These are phyloP conservation scores for Thamnophis elegans DNA, from an alignment of 2,797 vertebrate species.

Conservation along the genomic window DNA sequence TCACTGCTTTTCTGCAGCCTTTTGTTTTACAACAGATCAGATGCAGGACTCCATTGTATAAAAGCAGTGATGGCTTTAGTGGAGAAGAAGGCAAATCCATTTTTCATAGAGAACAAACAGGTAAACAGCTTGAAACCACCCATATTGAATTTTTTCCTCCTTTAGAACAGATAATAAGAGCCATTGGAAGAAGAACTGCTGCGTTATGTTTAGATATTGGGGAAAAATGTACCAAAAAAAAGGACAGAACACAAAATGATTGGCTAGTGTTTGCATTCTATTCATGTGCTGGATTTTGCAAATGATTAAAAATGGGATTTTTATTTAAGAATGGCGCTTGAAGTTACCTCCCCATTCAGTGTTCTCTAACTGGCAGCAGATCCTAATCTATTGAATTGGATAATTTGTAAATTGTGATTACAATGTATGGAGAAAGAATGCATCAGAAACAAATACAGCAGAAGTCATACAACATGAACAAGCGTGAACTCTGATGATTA, in stretches of 20 bases:
- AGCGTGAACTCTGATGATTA: background rate
- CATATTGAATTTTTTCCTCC: conserved; percentile 37
- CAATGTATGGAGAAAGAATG: background rate
- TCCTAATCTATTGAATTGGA: background rate
- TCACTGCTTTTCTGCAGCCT: conserved; percentile 57
- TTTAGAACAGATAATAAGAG: conserved; percentile 48
- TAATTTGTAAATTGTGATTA: background rate
- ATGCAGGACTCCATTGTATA: conserved; percentile 56
- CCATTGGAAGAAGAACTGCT: conserved; percentile 48
- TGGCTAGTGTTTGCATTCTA: background rate
- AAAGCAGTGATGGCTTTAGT: conserved; percentile 47
- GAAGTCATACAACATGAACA: background rate
- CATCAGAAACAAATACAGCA: background rate
- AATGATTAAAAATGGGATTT: background rate
- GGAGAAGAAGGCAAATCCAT: conserved; percentile 48
- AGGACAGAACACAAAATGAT: conserved; percentile 8
- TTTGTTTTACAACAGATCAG: conserved; percentile 60
- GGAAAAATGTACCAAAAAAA: conserved; percentile 11
- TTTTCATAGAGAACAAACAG: conserved; percentile 56
- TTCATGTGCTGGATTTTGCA: background rate
- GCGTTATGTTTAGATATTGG: conserved; percentile 46
- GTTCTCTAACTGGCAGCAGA: background rate
- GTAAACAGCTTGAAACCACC: conserved; percentile 56
- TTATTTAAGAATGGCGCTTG: background rate
- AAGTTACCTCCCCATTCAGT: too few species aligned